These are phyloP conservation scores for Celastrina argiolus DNA, from an alignment of 2,888 invertebrate species.

Conservation along the genomic window DNA sequence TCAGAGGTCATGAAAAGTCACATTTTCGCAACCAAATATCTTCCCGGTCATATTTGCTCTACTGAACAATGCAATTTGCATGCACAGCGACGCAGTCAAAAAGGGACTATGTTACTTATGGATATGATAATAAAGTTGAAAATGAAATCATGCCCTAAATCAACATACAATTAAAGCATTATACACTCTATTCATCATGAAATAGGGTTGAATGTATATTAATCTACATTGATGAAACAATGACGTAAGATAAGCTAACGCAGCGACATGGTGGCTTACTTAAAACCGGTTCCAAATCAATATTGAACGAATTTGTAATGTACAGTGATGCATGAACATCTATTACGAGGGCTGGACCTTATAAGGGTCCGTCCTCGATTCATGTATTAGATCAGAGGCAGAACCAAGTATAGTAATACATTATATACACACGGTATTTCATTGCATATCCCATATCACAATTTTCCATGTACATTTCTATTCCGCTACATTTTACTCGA, in stretches of 20 bases:
- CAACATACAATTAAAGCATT: background rate
- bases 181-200: background rate
- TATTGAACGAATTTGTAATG: constrained; percentile 15
- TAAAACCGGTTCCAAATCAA: constrained; percentile 13
- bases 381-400: background rate
- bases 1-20: background rate
- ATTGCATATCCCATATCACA: too few species aligned
- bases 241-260: background rate
- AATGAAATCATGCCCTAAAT: background rate
- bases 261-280: constrained; percentile 15
- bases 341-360: constrained; percentile 2
- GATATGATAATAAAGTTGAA: background rate
- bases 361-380: background rate
- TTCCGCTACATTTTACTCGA: too few species aligned
- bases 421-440: too few species aligned
- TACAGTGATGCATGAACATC: background rate
- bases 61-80: constrained; percentile 4
- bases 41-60: constrained; percentile 8
- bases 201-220: background rate
- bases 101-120: background rate
- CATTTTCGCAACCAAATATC: constrained; percentile 14
- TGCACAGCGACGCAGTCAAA: background rate
- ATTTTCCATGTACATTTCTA: too few species aligned
- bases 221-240: background rate
- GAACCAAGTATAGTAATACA: too few species aligned